Evolutionary conservation across 2,888 invertebrate species (phyloP).

Genomic region (Habroteleia sp.): DNA sequence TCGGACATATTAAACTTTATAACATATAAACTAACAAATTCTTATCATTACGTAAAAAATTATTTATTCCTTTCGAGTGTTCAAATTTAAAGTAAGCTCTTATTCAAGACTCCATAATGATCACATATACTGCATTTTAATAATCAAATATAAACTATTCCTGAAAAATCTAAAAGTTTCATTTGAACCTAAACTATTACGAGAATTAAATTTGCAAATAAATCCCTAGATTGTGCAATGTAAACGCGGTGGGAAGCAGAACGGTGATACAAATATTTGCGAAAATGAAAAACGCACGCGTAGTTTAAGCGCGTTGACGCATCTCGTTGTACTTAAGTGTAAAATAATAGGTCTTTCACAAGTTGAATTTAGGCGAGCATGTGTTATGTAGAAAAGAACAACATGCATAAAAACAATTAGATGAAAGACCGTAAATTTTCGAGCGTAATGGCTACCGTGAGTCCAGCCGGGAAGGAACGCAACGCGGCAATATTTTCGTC

Average conservation of each 20-base stretch:
- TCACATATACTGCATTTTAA: no score
- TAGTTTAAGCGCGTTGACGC: constrained; percentile 22
- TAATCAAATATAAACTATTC: no score
- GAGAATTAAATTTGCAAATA: background rate
- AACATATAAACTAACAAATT: no score
- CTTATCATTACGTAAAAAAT: no score
- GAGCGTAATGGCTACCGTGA: constrained; percentile 43
- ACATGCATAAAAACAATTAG: constrained; percentile 61
- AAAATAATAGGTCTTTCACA: constrained; percentile 50
- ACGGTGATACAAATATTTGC: constrained; percentile 13
- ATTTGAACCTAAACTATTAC: no score
- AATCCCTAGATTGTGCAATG: background rate
- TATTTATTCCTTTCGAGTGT: no score
- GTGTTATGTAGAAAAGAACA: constrained; percentile 45
- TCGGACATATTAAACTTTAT: no score
- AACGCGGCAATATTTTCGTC: constrained; percentile 46
- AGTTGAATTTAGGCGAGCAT: constrained; percentile 51
- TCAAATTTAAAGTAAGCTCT: no score
- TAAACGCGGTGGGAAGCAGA: background rate
- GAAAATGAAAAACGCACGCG: constrained; percentile 30
- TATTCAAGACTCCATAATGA: no score
- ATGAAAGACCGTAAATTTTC: constrained; percentile 59
- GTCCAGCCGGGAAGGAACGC: constrained; percentile 8
- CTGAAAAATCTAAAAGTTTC: no score
- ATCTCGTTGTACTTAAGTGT: constrained; percentile 34